A percentile compares a stretch with the other conserved stretches of the same genome.
Conservation (phyloP, 2,888 invertebrate species). For the Tholera decimalis region DNA sequence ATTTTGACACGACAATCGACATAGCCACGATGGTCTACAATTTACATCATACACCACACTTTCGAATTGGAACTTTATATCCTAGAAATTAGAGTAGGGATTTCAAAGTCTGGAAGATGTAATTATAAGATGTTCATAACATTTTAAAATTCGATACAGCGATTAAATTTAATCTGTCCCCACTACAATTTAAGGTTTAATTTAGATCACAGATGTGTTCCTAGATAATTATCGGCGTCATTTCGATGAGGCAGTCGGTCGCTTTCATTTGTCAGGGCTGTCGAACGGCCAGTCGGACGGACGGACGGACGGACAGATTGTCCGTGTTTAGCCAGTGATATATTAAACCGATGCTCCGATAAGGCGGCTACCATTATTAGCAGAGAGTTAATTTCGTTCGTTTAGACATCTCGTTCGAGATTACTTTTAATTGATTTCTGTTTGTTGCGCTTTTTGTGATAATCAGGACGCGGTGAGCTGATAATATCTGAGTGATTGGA, state of each 20-base stretch:
- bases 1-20: constrained; percentile 71
- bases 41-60: constrained; percentile 34
- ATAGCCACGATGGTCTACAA: constrained; percentile 50
- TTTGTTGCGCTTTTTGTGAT: constrained; percentile 65
- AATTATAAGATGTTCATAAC: constrained; percentile 38
- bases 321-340: constrained; percentile 76
- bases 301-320: constrained; percentile 71
- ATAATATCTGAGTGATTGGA: constrained; percentile 53
- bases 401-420: constrained; percentile 67
- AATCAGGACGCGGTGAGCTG: constrained; percentile 48
- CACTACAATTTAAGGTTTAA: constrained; percentile 62
- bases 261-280: constrained; percentile 77
- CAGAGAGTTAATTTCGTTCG: constrained; percentile 71
- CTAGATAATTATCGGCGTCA: constrained; percentile 79
- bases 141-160: constrained; percentile 59
- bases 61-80: constrained; percentile 32
- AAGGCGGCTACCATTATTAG: constrained; percentile 71
- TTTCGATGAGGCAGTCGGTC: constrained; percentile 69
- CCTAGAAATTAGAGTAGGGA: not conserved
- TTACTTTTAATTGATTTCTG: constrained; percentile 67
- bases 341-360: constrained; percentile 79
- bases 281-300: constrained; percentile 69
- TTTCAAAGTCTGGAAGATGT: constrained; percentile 10
- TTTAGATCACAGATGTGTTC: constrained; percentile 59
- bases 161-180: constrained; percentile 67